A percentile compares a stretch with the other conserved stretches of the same genome.
Evolutionary conservation across 2,888 invertebrate species (phyloP).

Genomic region (Andrena minutula): DNA sequence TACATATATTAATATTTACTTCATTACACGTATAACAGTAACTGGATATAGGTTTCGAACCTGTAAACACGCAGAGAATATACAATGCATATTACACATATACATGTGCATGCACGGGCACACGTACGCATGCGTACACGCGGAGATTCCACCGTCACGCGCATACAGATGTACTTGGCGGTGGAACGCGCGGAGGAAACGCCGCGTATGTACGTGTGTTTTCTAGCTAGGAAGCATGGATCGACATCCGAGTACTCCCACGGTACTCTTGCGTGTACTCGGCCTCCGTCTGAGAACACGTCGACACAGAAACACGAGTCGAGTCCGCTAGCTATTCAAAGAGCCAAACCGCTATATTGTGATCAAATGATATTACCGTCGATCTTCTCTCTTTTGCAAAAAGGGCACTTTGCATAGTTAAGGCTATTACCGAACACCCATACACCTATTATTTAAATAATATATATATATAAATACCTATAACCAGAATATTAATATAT

Average conservation of each 20-base stretch:
- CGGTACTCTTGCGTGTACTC: slow-evolving; percentile 17
- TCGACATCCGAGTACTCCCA: slow-evolving; percentile 21
- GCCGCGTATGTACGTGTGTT: slow-evolving; percentile 33
- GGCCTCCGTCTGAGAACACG: slow-evolving; percentile 13
- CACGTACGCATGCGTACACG: not conserved
- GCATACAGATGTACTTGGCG: not conserved
- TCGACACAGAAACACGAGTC: slow-evolving; percentile 46
- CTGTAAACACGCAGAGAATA: slow-evolving; percentile 7
- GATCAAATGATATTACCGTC: slow-evolving; percentile 81
- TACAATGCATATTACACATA: slow-evolving; percentile 2
- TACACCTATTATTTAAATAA: slow-evolving; percentile 79
- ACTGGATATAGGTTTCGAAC: slow-evolving; percentile 31
- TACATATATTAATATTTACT: slow-evolving; percentile 39
- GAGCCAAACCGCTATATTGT: slow-evolving; percentile 82
- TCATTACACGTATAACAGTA: slow-evolving; percentile 51
- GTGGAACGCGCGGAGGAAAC: slow-evolving; percentile 2
- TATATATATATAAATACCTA: slow-evolving; percentile 75
- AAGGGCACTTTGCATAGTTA: slow-evolving; percentile 82
- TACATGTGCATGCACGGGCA: not conserved
- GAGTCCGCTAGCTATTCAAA: slow-evolving; percentile 82
- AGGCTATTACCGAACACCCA: slow-evolving; percentile 74
- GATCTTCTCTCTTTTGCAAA: slow-evolving; percentile 71
- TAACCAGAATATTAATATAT: slow-evolving; percentile 84
- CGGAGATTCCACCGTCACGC: slow-evolving; percentile 19
- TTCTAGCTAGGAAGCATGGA: slow-evolving; percentile 25